A percentile compares a stretch with the other conserved stretches of the same genome.
Conservation (phyloP, 2,888 invertebrate genomes). For the Parasteatoda lunata region DNA sequence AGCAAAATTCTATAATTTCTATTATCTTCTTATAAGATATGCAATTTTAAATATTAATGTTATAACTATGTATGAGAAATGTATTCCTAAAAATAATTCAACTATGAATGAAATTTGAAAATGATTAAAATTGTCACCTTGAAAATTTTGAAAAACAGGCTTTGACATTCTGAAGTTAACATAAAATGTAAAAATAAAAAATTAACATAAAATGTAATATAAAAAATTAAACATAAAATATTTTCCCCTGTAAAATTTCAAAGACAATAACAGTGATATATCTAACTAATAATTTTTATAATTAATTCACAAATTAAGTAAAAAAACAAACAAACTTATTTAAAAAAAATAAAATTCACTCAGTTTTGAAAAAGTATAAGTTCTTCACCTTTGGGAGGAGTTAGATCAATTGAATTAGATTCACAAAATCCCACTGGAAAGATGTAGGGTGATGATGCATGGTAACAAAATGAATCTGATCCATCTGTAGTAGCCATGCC, state of each 20-base stretch:
- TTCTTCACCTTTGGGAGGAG: constrained; percentile 80
- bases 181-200: neutral
- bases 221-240: too few species aligned
- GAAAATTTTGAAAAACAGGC: neutral
- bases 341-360: too few species aligned
- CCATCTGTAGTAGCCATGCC: constrained; percentile 82
- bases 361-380: too few species aligned
- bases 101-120: neutral
- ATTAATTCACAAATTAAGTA: too few species aligned
- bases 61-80: neutral
- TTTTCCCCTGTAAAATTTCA: too few species aligned
- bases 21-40: neutral
- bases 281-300: too few species aligned
- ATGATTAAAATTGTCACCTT: neutral
- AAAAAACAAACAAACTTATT: too few species aligned
- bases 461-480: constrained; percentile 98
- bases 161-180: neutral
- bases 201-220: neutral
- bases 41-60: neutral
- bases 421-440: constrained; percentile 88
- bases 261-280: too few species aligned
- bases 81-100: neutral
- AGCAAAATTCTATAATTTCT: too few species aligned
- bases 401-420: constrained; percentile 86
- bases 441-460: constrained; percentile 89